These are phyloP conservation scores for Tympanuchus pallidicinctus DNA, from an alignment of 2,113 vertebrate genomes.

Conservation along the genomic window DNA sequence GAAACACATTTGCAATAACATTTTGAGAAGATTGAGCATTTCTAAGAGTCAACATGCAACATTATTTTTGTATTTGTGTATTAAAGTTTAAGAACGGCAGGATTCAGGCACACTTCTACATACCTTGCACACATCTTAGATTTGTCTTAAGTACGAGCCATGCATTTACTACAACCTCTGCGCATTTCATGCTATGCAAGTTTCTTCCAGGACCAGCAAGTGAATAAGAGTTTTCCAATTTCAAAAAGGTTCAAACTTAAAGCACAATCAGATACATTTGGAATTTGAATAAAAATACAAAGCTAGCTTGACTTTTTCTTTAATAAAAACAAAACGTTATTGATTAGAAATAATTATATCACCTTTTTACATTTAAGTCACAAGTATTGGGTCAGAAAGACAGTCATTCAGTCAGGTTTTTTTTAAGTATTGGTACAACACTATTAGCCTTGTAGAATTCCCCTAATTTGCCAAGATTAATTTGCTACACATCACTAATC, in stretches of 20 bases:
- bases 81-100: neutral
- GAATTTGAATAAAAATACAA: neutral
- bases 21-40: neutral
- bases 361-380: neutral
- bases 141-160: neutral
- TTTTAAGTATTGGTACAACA: neutral
- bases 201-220: neutral
- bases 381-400: neutral
- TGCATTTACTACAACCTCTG: neutral
- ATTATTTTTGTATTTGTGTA: neutral
- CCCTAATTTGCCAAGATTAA: neutral
- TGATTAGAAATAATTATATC: neutral
- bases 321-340: neutral
- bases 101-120: neutral
- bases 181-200: neutral
- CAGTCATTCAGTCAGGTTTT: neutral
- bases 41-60: neutral
- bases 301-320: neutral
- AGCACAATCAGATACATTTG: neutral
- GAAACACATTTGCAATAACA: neutral
- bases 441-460: neutral
- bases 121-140: neutral
- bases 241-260: neutral
- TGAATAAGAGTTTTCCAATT: neutral
- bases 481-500: neutral